A percentile compares a stretch with the other conserved stretches of the same genome.
Evolutionary conservation across 2,113 vertebrate species (phyloP).

Genomic region (Chrysemys picta): DNA sequence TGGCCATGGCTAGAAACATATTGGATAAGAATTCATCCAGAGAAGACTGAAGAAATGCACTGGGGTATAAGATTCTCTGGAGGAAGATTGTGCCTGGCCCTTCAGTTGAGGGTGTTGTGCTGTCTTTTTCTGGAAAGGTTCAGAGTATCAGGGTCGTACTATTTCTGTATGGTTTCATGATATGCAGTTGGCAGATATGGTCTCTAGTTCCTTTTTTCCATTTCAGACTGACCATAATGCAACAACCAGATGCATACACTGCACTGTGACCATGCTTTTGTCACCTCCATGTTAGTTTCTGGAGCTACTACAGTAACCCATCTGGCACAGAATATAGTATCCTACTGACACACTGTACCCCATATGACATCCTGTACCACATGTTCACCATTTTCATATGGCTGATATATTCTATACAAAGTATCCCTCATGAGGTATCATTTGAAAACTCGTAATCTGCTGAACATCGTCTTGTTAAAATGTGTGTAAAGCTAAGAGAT

Average conservation of each 20-base stretch:
- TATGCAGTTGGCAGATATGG: neutral
- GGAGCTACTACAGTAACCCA: neutral
- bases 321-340: neutral
- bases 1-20: constrained; percentile 37
- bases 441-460: too few relatives aligned
- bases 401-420: too few relatives aligned
- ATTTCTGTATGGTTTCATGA: neutral
- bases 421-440: too few relatives aligned
- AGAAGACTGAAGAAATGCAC: neutral
- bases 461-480: too few relatives aligned
- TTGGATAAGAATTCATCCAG: constrained; percentile 22
- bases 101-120: neutral
- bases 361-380: too few relatives aligned
- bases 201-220: neutral
- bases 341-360: too few relatives aligned
- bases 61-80: constrained; percentile 20
- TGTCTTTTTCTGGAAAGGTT: neutral
- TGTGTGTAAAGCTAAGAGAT: too few relatives aligned
- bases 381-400: too few relatives aligned
- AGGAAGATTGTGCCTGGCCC: neutral
- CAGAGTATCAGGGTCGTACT: neutral
- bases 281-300: neutral
- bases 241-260: neutral
- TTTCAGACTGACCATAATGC: neutral
- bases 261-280: neutral